A percentile compares a stretch with the other conserved stretches of the same genome.
phyloP scores from a whole-genome alignment of 2,797 vertebrate genomes.

The Pangasius djambal region DNA sequence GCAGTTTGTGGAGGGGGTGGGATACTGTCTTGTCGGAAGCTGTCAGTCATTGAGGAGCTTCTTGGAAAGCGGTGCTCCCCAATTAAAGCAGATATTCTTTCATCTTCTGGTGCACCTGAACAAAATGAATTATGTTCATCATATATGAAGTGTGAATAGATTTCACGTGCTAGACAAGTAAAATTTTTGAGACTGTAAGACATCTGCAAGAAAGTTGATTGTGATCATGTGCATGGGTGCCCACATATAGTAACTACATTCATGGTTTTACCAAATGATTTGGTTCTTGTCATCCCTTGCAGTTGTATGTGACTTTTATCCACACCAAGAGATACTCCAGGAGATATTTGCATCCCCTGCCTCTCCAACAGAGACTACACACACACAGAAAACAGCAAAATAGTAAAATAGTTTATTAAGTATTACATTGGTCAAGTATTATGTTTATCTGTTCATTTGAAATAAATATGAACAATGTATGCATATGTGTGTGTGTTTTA shows the following conservation, averaged over 20 bases:
- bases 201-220: neutral
- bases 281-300: slow-evolving; percentile 94
- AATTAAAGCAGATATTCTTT: slow-evolving; percentile 88
- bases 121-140: slow-evolving; percentile 3
- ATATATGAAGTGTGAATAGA: neutral
- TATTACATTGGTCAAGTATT: neutral
- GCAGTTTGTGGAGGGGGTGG: slow-evolving; percentile 93
- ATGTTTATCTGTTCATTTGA: neutral
- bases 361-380: slow-evolving; percentile 91
- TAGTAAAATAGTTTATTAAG: neutral
- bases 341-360: slow-evolving; percentile 86
- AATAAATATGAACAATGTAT: neutral
- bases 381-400: slow-evolving; percentile 16
- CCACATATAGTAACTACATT: neutral
- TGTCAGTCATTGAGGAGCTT: slow-evolving; percentile 94
- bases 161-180: neutral
- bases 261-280: slow-evolving; percentile 87
- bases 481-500: slow-evolving; percentile 65
- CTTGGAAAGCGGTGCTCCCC: slow-evolving; percentile 92
- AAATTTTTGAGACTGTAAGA: neutral
- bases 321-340: slow-evolving; percentile 71
- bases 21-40: slow-evolving; percentile 85
- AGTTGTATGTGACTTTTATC: slow-evolving; percentile 90
- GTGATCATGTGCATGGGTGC: neutral
- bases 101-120: slow-evolving; percentile 87